These are phyloP conservation scores for Sminthopsis crassicaudata DNA, from an alignment of 2,113 vertebrate genomes.

Conservation along the genomic window DNA sequence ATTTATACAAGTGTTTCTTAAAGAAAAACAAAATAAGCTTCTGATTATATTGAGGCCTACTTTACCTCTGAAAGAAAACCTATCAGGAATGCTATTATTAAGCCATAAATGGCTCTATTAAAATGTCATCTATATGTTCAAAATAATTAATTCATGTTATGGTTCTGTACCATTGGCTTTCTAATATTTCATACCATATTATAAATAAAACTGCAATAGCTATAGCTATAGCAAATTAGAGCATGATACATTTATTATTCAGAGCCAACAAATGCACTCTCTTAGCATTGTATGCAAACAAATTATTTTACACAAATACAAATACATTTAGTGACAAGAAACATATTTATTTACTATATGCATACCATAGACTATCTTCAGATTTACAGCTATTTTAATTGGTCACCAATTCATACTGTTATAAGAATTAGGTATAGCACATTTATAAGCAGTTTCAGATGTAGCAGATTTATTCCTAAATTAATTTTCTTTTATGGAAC, in stretches of 20 bases:
- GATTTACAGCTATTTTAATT: slow-evolving; percentile 27
- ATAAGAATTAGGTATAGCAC: slow-evolving; percentile 2
- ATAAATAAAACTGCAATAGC: slow-evolving; percentile 10
- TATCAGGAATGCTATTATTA: slow-evolving; percentile 28
- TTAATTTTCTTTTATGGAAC: neutral
- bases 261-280: slow-evolving; percentile 2
- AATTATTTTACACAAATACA: neutral
- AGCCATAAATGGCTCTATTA: slow-evolving; percentile 15
- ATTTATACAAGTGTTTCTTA: slow-evolving; percentile 39
- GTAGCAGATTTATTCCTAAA: neutral
- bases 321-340: slow-evolving; percentile 5
- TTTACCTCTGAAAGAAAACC: slow-evolving; percentile 37
- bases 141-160: neutral
- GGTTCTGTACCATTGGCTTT: slow-evolving; percentile 4
- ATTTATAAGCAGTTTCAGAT: neutral
- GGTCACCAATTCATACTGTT: neutral
- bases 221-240: neutral
- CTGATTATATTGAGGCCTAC: neutral
- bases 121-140: neutral
- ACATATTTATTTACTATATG: neutral
- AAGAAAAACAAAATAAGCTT: neutral
- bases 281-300: neutral
- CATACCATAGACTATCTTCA: neutral
- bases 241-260: neutral
- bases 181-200: neutral